A percentile compares a stretch with the other conserved stretches of the same genome.
Conservation (phyloP, 1,140 invertebrate species). For the Choristoneura fumiferana region DNA sequence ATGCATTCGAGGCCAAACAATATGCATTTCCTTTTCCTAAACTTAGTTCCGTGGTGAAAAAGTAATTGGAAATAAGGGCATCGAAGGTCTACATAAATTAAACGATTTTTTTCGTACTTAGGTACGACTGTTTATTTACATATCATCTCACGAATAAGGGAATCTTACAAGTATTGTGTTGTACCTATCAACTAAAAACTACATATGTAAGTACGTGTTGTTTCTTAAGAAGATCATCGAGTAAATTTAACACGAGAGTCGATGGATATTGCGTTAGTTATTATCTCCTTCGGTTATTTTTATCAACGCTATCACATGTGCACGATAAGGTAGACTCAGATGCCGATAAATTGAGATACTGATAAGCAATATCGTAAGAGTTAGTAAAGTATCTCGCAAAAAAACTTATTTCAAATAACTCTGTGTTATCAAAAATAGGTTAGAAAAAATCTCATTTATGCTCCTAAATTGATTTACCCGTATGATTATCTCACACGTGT, state of each 20-base stretch:
- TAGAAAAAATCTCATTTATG: too few relatives aligned
- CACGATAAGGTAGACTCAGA: constrained; percentile 3
- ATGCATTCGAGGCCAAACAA: neutral
- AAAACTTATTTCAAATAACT: neutral
- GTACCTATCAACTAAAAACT: too few relatives aligned
- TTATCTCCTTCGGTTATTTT: constrained; percentile 5
- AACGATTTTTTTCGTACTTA: too few relatives aligned
- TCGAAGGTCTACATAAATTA: neutral
- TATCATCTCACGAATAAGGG: too few relatives aligned
- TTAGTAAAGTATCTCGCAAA: constrained; percentile 5
- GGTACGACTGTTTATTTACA: too few relatives aligned
- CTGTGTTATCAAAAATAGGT: too few relatives aligned
- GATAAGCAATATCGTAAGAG: constrained; percentile 7
- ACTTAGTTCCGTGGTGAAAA: constrained; percentile 6
- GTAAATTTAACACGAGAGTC: too few relatives aligned
- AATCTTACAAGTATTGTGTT: too few relatives aligned
- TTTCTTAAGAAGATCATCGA: too few relatives aligned
- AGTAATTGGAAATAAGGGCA: neutral
- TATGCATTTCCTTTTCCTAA: constrained; percentile 15
- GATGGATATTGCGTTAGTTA: constrained; percentile 5
- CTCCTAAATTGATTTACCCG: too few relatives aligned
- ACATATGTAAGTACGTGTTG: too few relatives aligned
- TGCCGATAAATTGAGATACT: constrained; percentile 17
- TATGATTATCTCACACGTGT: too few relatives aligned
- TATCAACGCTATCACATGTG: constrained; percentile 4